Evolutionary conservation across 2,888 invertebrate genomes (phyloP), one percentile per base, ranked within the genome.

Genomic region (Sipha maydis): DNA sequence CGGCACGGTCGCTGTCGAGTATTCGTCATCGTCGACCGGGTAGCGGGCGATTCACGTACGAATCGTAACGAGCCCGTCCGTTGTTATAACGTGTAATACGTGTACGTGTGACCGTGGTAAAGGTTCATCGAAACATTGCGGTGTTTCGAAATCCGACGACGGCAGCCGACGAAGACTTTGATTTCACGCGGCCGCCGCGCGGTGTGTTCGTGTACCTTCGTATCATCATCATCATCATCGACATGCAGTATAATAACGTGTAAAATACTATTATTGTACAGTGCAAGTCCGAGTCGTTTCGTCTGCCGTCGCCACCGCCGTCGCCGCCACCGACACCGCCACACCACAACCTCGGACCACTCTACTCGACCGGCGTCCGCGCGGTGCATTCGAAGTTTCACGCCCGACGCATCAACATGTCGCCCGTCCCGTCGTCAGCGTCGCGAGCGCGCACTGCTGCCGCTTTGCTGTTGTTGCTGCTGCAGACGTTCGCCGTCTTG

Each of bases 331-430:
- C n/a, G 56, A 25, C 34, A 19, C 61, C 11, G 28, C 41, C 83
- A 25, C 71, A 3, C n/a, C 28, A 3, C 9, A 31, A 71, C 48
- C 48, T 69, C 69, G 61, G 61, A 21, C 61, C 1, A 7, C 21
- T 28, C 28, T 5, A 28, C 28, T 21, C 54, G 83, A 61, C 38
- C 83, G 83, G 83, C 28, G 56, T 56, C 31, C 85, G 78, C 19
- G 31, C 75, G 28, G 34, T 21, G 78, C 86, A 88, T 88, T 88
- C 73, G 61, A 88, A 88, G 73, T 73, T 73, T 75, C 14, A 61
- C 78, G 86, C 31, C 41, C 80, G 73, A 38, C 79, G 56, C 61
- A 61, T 2, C 61, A 85, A 80, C 80, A 88, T 79, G 80, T 73
- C 73, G 84, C 19, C 75, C 48, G 48, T 11, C 73, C 34, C 56